phyloP scores from a whole-genome alignment of 2,113 vertebrate genomes.

The Beaufortia kweichowensis region DNA sequence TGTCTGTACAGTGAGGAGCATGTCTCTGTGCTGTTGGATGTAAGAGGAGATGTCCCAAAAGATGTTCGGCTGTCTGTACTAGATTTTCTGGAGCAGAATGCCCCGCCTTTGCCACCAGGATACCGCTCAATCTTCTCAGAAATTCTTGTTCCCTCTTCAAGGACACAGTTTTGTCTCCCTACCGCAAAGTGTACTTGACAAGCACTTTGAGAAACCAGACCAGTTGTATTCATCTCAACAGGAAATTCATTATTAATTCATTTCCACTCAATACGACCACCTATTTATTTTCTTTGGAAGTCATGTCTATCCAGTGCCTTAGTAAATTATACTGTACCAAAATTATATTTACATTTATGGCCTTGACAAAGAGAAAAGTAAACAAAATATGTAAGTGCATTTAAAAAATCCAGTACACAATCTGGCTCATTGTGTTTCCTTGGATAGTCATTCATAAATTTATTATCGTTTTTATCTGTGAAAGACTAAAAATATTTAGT shows the following conservation, averaged over 20 bases:
- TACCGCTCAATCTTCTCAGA: constrained; percentile 88
- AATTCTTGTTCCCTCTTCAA: constrained; percentile 80
- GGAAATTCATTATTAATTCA: constrained; percentile 21
- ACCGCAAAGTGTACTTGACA: constrained; percentile 86
- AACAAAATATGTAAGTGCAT: not conserved
- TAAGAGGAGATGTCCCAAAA: constrained; percentile 86
- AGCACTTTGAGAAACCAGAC: not conserved
- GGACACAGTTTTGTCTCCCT: constrained; percentile 83
- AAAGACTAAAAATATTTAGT: no score
- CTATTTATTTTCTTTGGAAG: not conserved
- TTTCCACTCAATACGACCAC: not conserved
- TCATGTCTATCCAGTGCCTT: not conserved
- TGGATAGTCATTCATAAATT: no score
- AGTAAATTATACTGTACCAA: not conserved
- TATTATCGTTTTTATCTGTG: no score
- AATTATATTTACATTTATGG: constrained; percentile 15
- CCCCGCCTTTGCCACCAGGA: constrained; percentile 72
- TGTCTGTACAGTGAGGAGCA: constrained; percentile 84
- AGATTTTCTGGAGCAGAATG: constrained; percentile 80
- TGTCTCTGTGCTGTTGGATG: constrained; percentile 84
- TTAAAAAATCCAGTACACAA: not conserved
- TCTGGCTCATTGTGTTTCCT: no score
- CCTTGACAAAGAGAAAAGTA: not conserved
- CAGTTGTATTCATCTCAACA: constrained; percentile 24
- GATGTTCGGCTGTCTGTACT: constrained; percentile 81